Evolutionary conservation across 1,140 invertebrate genomes (phyloP).

Genomic region (Euura lappo): DNA sequence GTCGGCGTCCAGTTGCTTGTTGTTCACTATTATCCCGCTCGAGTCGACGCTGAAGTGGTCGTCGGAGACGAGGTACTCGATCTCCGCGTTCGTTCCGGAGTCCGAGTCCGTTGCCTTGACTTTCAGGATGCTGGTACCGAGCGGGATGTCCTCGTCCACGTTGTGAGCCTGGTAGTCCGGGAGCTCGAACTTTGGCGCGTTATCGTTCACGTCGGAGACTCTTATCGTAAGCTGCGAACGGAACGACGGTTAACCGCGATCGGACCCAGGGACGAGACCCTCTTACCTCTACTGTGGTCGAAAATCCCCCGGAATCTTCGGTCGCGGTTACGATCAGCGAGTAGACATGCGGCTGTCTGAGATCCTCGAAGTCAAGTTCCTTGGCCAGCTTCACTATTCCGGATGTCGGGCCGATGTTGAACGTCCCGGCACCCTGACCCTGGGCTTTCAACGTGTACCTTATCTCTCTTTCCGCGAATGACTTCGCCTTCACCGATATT

Average conservation of each 20-base stretch:
- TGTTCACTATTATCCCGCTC: slow-evolving; percentile 90
- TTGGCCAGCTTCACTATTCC: slow-evolving; percentile 94
- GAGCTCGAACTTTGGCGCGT: slow-evolving; percentile 92
- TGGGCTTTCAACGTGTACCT: slow-evolving; percentile 92
- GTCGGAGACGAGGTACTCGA: slow-evolving; percentile 90
- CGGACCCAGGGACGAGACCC: background rate
- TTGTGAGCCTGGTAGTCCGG: slow-evolving; percentile 96
- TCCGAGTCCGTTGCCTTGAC: slow-evolving; percentile 94
- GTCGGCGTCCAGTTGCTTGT: slow-evolving; percentile 92
- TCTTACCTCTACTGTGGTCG: slow-evolving; percentile 89
- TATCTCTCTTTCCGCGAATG: slow-evolving; percentile 93
- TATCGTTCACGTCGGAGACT: slow-evolving; percentile 94
- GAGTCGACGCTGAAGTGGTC: slow-evolving; percentile 93
- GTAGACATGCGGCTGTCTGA: slow-evolving; percentile 91
- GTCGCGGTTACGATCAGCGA: slow-evolving; percentile 91
- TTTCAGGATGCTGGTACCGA: slow-evolving; percentile 88
- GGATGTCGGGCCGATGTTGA: slow-evolving; percentile 92
- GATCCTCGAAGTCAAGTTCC: slow-evolving; percentile 93
- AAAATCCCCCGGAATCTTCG: slow-evolving; percentile 94
- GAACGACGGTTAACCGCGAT: background rate
- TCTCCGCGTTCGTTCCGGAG: slow-evolving; percentile 91
- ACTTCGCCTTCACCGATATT: slow-evolving; percentile 95
- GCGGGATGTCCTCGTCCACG: slow-evolving; percentile 90
- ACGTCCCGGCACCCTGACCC: slow-evolving; percentile 92
- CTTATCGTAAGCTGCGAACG: slow-evolving; percentile 79